phyloP scores from a whole-genome alignment of 2,888 invertebrate genomes.

The Coleophora deauratella region DNA sequence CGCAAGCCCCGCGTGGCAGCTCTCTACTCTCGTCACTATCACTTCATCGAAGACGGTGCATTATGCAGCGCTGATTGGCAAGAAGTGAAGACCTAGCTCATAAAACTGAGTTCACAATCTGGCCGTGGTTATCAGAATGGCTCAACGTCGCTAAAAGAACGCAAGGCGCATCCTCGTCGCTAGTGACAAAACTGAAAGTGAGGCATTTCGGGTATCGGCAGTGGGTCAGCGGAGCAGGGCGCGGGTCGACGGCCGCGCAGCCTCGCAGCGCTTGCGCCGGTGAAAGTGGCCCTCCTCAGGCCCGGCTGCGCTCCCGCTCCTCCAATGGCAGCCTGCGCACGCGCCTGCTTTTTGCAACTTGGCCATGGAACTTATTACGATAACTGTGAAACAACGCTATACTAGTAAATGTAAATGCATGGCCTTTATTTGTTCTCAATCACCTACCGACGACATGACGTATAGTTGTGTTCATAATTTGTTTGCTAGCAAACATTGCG shows the following conservation, averaged over 20 bases:
- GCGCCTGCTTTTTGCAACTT: conserved; percentile 70
- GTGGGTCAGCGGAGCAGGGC: conserved; percentile 72
- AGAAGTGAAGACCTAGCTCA: too few species aligned
- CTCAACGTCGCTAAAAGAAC: conserved; percentile 35
- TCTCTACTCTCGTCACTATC: conserved; percentile 51
- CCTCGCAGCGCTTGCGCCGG: conserved; percentile 44
- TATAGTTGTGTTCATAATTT: conserved; percentile 18
- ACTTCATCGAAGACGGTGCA: conserved; percentile 28
- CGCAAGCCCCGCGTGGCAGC: conserved; percentile 48
- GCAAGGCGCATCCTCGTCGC: conserved; percentile 58
- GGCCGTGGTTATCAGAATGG: conserved; percentile 20
- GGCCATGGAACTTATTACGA: conserved; percentile 71
- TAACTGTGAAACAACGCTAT: conserved; percentile 61
- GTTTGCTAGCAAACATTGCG: conserved; percentile 6
- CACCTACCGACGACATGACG: conserved; percentile 27
- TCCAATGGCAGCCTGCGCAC: conserved; percentile 55
- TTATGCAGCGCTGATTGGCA: background rate
- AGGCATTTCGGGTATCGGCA: conserved; percentile 61
- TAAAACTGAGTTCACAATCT: background rate
- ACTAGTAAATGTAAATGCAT: conserved; percentile 60
- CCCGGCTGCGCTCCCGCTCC: conserved; percentile 34
- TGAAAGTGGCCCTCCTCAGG: conserved; percentile 64
- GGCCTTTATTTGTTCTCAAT: conserved; percentile 54
- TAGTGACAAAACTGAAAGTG: conserved; percentile 70
- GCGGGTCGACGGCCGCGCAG: conserved; percentile 71